Base-by-base conservation (phyloP, 2,797 vertebrate genomes). In the Myotis vivesi region DNA sequence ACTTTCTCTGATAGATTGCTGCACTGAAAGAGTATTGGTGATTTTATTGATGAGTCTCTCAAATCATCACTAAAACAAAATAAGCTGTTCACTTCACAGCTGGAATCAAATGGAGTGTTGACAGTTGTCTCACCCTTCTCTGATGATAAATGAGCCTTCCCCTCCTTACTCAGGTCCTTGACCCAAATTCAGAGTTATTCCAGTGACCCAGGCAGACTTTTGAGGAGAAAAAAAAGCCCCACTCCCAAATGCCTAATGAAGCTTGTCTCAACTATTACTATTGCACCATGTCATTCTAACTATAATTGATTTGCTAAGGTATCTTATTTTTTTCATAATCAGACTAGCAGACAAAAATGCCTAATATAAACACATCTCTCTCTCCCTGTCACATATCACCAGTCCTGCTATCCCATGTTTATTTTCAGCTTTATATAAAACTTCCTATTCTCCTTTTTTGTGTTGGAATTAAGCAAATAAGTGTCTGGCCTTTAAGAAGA, bases 21-120 rank as follows among this genome's bases (percentile, higher is more conserved):
- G 33, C 77, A 92, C 93, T 95, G 92, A 89, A 94, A 96, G 46
- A 93, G 64, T 98, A 98, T 97, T 97, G 97, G 93, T 96, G 94
- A 98, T 97, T 98, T 97, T 98, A 98, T 98, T 98, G 98, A 98
- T 97, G 96, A 98, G 82, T 36, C 92, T 97, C 95, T 98, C 97
- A 98, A 97, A 97, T 98, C 96, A 97, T 98, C 97, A 97, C 95
- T 91, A 95, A 97, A 97, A 97, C 96, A 98, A 98, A 98, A 93
- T 96, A 97, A 98, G 96, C 91, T 96, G 94, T 96, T 98, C 96
- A 76, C 82, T 96, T 97, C 97, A 92, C 97, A 98, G 98, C 95
- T 96, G 95, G 92, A 98, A 97, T 97, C 96, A 97, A 97, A 97
- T 80, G 96, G 96, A 97, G 96, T 97, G 96, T 98, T 97, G 97